These are phyloP conservation scores for Sinelater perroti DNA, from an alignment of 2,888 invertebrate genomes.

Conservation along the genomic window DNA sequence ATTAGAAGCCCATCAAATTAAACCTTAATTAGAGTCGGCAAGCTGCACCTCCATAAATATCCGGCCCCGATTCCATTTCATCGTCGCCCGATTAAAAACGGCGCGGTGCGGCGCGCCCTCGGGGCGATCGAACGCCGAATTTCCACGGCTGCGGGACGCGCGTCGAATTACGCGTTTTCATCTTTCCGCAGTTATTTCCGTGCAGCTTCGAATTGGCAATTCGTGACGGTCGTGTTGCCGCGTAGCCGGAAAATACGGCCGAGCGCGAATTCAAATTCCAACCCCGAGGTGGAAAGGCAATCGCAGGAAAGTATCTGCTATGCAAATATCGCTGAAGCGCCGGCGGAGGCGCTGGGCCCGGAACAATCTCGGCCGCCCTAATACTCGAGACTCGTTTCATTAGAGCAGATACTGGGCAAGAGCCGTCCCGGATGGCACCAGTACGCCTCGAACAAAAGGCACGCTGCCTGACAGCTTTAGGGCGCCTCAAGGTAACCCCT, in stretches of 20 bases:
- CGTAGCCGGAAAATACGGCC: slow-evolving; percentile 27
- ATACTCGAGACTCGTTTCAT: slow-evolving; percentile 35
- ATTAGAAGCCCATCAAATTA: not conserved
- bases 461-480: slow-evolving; percentile 14
- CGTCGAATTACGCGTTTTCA: no score
- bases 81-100: no score
- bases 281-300: slow-evolving; percentile 36
- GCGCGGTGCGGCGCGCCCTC: no score
- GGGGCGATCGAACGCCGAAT: no score
- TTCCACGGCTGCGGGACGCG: no score
- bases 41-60: no score
- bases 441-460: slow-evolving; percentile 24
- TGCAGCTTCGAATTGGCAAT: slow-evolving; percentile 22
- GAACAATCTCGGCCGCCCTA: slow-evolving; percentile 30
- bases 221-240: slow-evolving; percentile 22
- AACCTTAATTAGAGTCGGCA: not conserved
- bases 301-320: slow-evolving; percentile 36
- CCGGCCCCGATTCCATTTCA: no score
- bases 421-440: slow-evolving; percentile 24
- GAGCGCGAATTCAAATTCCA: slow-evolving; percentile 35
- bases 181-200: slow-evolving; percentile 10
- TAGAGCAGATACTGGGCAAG: slow-evolving; percentile 27
- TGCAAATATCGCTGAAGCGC: slow-evolving; percentile 37
- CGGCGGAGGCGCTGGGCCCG: slow-evolving; percentile 21
- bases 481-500: slow-evolving; percentile 14